Percentiles rank a stretch among this genome's conserved stretches.
These are phyloP conservation scores for Rissa tridactyla DNA, from an alignment of 2,113 vertebrate species.

Conservation along the genomic window DNA sequence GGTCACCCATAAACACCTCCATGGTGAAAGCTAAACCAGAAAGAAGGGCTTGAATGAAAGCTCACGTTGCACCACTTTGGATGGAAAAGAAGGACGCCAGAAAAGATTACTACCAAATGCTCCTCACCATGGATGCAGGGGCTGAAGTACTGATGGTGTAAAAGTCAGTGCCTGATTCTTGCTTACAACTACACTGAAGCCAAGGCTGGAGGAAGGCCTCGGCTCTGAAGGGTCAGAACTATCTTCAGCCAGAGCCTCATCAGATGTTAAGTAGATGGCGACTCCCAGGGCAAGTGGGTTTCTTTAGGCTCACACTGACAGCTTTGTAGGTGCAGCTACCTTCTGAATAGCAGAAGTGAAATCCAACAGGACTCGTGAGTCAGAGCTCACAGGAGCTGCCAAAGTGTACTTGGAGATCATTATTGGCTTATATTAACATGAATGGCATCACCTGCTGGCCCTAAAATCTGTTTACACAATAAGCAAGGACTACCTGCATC, in stretches of 20 bases:
- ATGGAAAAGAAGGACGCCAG: neutral
- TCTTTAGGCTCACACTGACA: neutral
- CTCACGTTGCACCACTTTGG: neutral
- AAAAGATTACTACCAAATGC: neutral
- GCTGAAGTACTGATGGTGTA: neutral
- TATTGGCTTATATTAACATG: neutral
- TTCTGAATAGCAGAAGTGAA: neutral
- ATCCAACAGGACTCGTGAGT: neutral
- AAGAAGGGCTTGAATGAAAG: neutral
- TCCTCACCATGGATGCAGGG: neutral
- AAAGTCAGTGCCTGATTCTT: neutral
- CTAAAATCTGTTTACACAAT: neutral
- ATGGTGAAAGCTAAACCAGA: neutral
- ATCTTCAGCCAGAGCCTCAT: neutral
- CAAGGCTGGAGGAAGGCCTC: neutral
- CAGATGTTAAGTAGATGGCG: neutral
- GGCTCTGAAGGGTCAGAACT: neutral
- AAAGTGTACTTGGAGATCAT: neutral
- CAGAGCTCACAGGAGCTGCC: neutral
- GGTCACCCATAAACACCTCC: neutral
- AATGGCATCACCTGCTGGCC: neutral
- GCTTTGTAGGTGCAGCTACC: neutral
- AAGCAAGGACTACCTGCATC: neutral
- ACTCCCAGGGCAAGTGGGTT: neutral
- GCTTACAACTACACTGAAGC: neutral